Percentiles rank a stretch among this genome's conserved stretches.
These are phyloP conservation scores for Schrankia costaestrigalis DNA, from an alignment of 2,888 invertebrate species.

Conservation along the genomic window DNA sequence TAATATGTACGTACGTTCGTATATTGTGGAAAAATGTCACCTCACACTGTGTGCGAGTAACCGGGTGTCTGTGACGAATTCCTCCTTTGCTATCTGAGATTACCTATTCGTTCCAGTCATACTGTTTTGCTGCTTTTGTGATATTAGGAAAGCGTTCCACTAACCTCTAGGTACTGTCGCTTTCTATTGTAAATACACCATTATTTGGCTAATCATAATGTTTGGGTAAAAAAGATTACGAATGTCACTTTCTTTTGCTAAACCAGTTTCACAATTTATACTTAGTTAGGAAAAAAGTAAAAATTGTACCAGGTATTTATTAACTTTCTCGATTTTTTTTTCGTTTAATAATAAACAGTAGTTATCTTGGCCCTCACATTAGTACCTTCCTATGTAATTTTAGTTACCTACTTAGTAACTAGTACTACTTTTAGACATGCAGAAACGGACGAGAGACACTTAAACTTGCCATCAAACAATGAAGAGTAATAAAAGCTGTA, in stretches of 20 bases:
- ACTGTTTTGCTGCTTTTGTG: constrained; percentile 36
- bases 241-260: constrained; percentile 27
- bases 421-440: too few relatives aligned
- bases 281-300: too few relatives aligned
- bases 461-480: too few relatives aligned
- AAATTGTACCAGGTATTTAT: too few relatives aligned
- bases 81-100: constrained; percentile 27
- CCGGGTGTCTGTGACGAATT: constrained; percentile 41
- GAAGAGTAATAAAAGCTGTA: too few relatives aligned
- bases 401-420: too few relatives aligned
- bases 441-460: too few relatives aligned
- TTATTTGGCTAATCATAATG: constrained; percentile 23
- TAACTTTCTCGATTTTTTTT: too few relatives aligned
- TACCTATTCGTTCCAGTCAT: constrained; percentile 51
- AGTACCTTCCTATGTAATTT: too few relatives aligned
- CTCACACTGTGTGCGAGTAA: constrained; percentile 6
- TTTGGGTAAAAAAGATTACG: constrained; percentile 14
- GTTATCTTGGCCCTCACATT: too few relatives aligned
- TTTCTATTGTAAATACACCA: constrained; percentile 47
- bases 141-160: constrained; percentile 54
- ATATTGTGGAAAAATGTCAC: constrained; percentile 36
- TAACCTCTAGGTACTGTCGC: constrained; percentile 50
- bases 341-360: too few relatives aligned
- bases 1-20: constrained; percentile 21
- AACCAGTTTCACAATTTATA: constrained; percentile 24